Percentiles rank a stretch among this genome's conserved stretches.
Evolutionary conservation across 2,113 vertebrate species (phyloP).

Genomic region (Megaptera novaeangliae): DNA sequence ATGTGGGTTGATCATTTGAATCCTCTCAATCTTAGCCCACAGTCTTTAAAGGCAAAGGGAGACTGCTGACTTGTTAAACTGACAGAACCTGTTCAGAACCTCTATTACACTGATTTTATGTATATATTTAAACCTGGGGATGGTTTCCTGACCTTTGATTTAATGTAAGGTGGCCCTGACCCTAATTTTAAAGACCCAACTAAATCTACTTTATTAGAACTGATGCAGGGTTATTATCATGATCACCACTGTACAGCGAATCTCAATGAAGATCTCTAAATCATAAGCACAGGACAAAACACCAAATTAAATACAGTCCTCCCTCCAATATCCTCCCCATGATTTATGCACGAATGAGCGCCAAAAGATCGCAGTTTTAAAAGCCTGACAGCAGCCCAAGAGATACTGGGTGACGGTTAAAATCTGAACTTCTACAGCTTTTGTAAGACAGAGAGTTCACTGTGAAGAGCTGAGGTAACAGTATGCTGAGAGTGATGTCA

Average conservation of each 20-base stretch:
- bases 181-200: background rate
- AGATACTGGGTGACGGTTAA: background rate
- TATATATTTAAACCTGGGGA: background rate
- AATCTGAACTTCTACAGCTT: background rate
- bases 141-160: background rate
- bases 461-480: background rate
- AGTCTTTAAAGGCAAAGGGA: background rate
- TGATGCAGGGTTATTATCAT: background rate
- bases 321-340: background rate
- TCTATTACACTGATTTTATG: background rate
- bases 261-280: background rate
- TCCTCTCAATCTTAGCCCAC: background rate
- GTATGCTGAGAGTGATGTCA: background rate
- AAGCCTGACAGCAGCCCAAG: background rate
- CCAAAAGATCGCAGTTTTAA: background rate
- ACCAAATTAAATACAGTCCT: background rate
- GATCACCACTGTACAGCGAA: background rate
- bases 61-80: background rate
- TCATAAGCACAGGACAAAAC: background rate
- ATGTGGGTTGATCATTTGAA: background rate
- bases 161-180: background rate
- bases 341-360: background rate
- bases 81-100: background rate
- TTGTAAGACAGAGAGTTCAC: background rate
- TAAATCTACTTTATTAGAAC: background rate